These are phyloP conservation scores for Lycopodina hypogea DNA, from an alignment of 37 sponge, comb jelly and placozoan species.

Conservation along the genomic window DNA sequence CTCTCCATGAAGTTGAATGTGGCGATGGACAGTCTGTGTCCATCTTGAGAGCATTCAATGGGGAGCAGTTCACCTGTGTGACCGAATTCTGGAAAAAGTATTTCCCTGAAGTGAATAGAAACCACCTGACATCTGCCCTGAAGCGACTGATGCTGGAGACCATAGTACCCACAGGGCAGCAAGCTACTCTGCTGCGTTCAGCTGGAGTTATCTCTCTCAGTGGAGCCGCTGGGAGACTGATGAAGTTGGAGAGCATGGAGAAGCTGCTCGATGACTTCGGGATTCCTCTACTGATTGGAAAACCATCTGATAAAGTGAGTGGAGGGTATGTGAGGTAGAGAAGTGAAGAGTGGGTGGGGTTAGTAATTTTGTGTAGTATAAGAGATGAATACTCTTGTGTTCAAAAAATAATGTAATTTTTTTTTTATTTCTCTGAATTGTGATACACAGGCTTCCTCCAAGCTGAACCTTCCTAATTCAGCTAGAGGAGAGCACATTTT, in stretches of 20 bases:
- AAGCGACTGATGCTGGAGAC: slow-evolving; percentile 52
- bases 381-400: background rate
- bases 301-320: background rate
- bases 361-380: background rate
- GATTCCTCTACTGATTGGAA: slow-evolving; percentile 52
- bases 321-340: background rate
- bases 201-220: slow-evolving; percentile 63
- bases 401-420: background rate
- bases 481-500: background rate
- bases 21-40: slow-evolving; percentile 63
- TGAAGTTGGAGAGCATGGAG: slow-evolving; percentile 47
- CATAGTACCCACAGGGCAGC: slow-evolving; percentile 57
- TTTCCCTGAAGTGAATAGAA: slow-evolving; percentile 71
- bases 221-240: slow-evolving; percentile 65
- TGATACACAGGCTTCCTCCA: background rate
- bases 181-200: slow-evolving; percentile 63
- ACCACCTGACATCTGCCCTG: slow-evolving; percentile 52
- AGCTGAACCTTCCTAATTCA: background rate
- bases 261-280: slow-evolving; percentile 54
- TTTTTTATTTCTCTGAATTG: background rate
- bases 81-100: slow-evolving; percentile 64
- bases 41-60: slow-evolving; percentile 56
- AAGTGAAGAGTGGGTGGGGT: background rate
- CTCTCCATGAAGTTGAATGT: slow-evolving; percentile 63
- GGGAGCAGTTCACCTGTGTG: slow-evolving; percentile 55